phyloP scores from a whole-genome alignment of 2,797 vertebrate genomes.

The Halcyon chelicuti region DNA sequence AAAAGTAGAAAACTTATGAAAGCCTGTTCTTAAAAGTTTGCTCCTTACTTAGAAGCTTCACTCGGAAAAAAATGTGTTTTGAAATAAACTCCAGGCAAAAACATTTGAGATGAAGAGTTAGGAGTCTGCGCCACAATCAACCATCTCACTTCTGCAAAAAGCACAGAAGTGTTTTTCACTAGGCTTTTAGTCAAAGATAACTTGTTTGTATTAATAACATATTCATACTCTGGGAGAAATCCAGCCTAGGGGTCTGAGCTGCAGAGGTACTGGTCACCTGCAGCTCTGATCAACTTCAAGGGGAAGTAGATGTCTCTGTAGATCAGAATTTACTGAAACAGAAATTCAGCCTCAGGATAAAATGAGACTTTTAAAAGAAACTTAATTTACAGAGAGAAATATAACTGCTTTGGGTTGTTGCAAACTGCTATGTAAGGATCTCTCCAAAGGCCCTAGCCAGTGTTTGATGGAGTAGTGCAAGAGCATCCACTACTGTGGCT shows the following conservation, averaged over 20 bases:
- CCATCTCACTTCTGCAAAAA: conserved; percentile 9
- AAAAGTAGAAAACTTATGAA: neutral
- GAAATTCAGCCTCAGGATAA: conserved; percentile 52
- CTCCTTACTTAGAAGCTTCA: neutral
- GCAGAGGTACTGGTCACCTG: conserved; percentile 10
- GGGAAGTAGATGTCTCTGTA: conserved; percentile 45
- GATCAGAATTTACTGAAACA: conserved; percentile 60
- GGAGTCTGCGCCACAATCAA: neutral
- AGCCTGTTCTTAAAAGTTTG: neutral
- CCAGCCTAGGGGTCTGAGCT: conserved; percentile 50
- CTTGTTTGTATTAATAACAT: conserved; percentile 24
- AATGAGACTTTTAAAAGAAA: conserved; percentile 35
- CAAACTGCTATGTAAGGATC: neutral
- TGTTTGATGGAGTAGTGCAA: conserved; percentile 1
- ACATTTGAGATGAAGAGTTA: neutral
- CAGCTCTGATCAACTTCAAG: conserved; percentile 59
- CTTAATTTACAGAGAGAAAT: conserved; percentile 51
- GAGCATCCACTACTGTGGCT: neutral
- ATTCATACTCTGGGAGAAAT: conserved; percentile 10
- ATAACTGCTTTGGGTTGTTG: neutral
- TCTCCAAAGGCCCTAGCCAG: neutral
- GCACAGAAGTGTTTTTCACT: neutral
- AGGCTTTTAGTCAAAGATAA: conserved; percentile 16
- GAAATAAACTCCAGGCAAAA: conserved; percentile 16
- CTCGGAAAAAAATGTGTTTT: neutral